phyloP scores from a whole-genome alignment of 2,797 vertebrate genomes.

The Eulemur coronatus region DNA sequence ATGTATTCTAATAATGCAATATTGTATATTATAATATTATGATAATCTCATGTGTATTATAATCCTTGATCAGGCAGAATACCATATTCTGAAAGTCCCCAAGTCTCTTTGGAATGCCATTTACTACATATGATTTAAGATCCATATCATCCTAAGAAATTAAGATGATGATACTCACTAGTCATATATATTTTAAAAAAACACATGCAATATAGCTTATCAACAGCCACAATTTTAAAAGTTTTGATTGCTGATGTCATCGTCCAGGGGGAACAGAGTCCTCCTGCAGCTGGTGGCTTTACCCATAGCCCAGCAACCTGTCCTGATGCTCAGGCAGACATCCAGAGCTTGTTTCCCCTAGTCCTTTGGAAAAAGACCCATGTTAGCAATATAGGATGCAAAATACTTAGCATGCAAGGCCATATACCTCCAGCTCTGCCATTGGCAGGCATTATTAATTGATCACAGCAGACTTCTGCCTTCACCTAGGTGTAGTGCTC shows the following conservation, averaged over 20 bases:
- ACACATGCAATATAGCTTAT: not conserved
- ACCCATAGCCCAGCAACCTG: not conserved
- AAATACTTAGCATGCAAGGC: not conserved
- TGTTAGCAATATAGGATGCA: not conserved
- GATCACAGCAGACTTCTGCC: constrained; percentile 5
- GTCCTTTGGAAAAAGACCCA: not conserved
- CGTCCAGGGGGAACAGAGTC: not conserved
- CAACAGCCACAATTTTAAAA: not conserved
- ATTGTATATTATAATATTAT: not conserved
- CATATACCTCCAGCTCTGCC: not conserved
- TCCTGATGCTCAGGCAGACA: not conserved
- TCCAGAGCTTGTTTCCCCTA: no score
- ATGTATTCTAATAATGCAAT: not conserved
- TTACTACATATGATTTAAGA: not conserved
- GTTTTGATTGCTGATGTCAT: not conserved
- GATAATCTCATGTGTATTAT: not conserved
- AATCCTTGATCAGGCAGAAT: not conserved
- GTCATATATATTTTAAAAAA: not conserved
- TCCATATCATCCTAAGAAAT: not conserved
- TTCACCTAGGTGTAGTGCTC: not conserved
- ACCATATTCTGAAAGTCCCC: not conserved
- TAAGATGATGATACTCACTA: not conserved
- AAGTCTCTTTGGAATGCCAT: not conserved
- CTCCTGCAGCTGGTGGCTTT: not conserved
- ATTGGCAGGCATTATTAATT: constrained; percentile 37